A percentile compares a stretch with the other conserved stretches of the same genome.
These are phyloP conservation scores for Patiria pectinifera DNA, from an alignment of 53 echinoderm and acorn worm species.

Conservation along the genomic window DNA sequence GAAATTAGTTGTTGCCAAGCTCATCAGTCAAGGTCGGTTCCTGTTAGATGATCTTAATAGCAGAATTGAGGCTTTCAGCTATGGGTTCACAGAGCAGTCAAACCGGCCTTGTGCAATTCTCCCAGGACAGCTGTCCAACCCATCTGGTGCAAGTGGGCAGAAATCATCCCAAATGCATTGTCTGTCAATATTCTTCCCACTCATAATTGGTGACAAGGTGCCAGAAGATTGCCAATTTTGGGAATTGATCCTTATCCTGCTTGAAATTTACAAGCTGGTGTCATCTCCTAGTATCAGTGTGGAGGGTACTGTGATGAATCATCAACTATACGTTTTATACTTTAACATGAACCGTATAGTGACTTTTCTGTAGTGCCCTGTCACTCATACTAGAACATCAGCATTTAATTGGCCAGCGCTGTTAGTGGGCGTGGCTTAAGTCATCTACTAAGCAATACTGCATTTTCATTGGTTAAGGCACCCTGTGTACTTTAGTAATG, in stretches of 20 bases:
- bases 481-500: too few relatives aligned
- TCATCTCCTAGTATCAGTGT: constrained; percentile 57
- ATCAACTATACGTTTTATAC: too few relatives aligned
- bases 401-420: too few relatives aligned
- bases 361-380: too few relatives aligned
- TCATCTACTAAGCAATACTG: too few relatives aligned
- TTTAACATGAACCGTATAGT: too few relatives aligned
- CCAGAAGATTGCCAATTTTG: constrained; percentile 17
- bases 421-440: too few relatives aligned
- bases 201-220: constrained; percentile 71
- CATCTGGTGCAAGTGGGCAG: constrained; percentile 66
- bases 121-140: constrained; percentile 46
- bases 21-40: constrained; percentile 36
- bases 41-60: constrained; percentile 56
- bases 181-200: constrained; percentile 27
- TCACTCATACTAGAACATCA: too few relatives aligned
- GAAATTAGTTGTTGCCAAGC: constrained; percentile 55
- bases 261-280: constrained; percentile 56
- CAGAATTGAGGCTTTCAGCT: constrained; percentile 50
- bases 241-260: constrained; percentile 41
- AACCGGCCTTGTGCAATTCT: constrained; percentile 62
- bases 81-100: constrained; percentile 53
- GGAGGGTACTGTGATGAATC: too few relatives aligned
- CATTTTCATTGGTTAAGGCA: too few relatives aligned
- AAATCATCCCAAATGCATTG: constrained; percentile 69